phyloP scores from a whole-genome alignment of 2,113 vertebrate species.

The Paracanthobrama guichenoti region DNA sequence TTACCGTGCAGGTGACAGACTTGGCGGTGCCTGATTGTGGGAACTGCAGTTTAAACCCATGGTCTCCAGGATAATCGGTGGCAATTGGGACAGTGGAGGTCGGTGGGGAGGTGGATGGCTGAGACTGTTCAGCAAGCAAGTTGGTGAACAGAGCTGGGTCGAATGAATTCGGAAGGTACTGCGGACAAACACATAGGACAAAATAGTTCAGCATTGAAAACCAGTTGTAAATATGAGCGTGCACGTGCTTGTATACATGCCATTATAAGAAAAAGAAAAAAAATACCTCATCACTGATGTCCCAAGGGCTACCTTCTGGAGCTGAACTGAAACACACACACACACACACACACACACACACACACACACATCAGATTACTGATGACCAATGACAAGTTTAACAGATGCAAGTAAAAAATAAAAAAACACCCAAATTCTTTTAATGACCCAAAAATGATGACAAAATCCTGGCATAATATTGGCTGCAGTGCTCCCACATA shows the following conservation, averaged over 20 bases:
- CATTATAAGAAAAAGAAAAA: not conserved
- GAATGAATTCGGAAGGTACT: not conserved
- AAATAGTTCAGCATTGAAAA: not conserved
- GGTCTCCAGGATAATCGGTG: conserved; percentile 66
- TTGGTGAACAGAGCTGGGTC: no score
- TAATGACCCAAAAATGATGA: not conserved
- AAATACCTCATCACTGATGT: conserved; percentile 20
- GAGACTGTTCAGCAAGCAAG: not conserved
- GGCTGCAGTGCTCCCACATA: not conserved
- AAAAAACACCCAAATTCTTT: not conserved
- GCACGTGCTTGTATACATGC: not conserved
- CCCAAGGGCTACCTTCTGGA: not conserved
- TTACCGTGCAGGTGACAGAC: conserved; percentile 80
- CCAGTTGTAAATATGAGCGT: not conserved
- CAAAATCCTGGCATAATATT: not conserved
- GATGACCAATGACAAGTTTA: not conserved
- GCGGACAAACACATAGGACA: conserved; percentile 22
- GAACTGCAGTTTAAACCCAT: conserved; percentile 70
- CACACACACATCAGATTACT: no score
- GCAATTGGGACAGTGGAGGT: conserved; percentile 70
- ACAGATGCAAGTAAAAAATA: not conserved
- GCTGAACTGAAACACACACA: no score
- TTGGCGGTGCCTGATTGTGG: conserved; percentile 75
- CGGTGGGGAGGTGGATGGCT: conserved; percentile 52
- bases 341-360: no score